Base-by-base conservation (phyloP, 1,140 invertebrate genomes). In the Magallana ariakensis region DNA sequence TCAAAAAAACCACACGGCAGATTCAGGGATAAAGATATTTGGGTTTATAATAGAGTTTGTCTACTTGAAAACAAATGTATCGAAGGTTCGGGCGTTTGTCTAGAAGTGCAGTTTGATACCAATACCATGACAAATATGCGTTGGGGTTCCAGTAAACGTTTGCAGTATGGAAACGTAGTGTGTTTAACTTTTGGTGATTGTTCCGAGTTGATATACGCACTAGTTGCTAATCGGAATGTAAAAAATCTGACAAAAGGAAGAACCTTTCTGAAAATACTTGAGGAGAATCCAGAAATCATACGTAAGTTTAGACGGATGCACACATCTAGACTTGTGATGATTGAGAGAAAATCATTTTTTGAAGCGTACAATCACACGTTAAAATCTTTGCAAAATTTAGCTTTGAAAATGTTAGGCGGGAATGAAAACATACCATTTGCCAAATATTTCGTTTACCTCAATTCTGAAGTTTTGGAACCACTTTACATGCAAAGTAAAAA, bases 101-200 rank as follows among this genome's bases (percentile, higher is more conserved):
- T 86, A 70, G 33, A 80, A 22, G 75, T 92, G 62, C 56, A 85
- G 19, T 92, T 94, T 85, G 89, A 92, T 81, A 80, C 82, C 0
- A 84, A 83, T 8, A 80, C 75, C 0, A 85, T 92, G 19, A 87
- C 80, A 16, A 82, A 80, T 15, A 83, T 93, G 0, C 87, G 92
- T 2, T 94, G 92, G 92, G 82, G 92, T 70, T 80, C 16, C n/a
- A 94, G 95, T 4, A 96, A 96, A 90, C 93, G 96, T 70, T 95
- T 97, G 56, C 95, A 97, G 91, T 96, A 94, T 92, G 97, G 97
- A 0, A 96, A 96, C 1, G 93, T 97, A 33, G 89, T 97, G 0
- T 96, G 96, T 85, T 95, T 97, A 19, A 96, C 96, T 0, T 94
- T 90, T 16, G 95, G 96, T 91, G 95, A 96, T 80, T 97, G 97